These are phyloP conservation scores for Gryllus bimaculatus DNA, from an alignment of 1,140 invertebrate species.

Conservation along the genomic window DNA sequence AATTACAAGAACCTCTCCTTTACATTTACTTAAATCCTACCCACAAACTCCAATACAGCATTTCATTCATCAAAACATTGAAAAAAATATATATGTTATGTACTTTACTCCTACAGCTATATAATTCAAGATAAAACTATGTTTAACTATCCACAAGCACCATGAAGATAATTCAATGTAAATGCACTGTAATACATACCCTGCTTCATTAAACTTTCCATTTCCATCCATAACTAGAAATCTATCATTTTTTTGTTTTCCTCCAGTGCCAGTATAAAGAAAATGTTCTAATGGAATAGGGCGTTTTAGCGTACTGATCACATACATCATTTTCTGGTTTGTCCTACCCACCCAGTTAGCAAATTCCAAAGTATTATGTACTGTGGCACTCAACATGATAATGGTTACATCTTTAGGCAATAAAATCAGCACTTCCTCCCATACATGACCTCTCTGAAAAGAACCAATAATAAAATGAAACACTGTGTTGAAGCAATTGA, in stretches of 20 bases:
- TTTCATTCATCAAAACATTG: too few relatives aligned
- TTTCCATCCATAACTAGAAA: conserved; percentile 77
- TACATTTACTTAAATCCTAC: too few relatives aligned
- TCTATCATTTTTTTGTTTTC: conserved; percentile 69
- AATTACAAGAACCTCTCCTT: too few relatives aligned
- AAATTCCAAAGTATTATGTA: conserved; percentile 93
- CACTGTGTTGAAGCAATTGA: not conserved
- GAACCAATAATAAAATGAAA: conserved; percentile 17
- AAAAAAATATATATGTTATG: too few relatives aligned
- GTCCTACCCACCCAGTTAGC: conserved; percentile 95
- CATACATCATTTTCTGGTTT: conserved; percentile 87
- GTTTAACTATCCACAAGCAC: not conserved
- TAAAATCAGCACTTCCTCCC: conserved; percentile 98
- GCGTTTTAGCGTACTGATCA: conserved; percentile 86
- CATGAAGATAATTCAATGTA: too few relatives aligned
- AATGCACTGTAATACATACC: conserved; percentile 5
- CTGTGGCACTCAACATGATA: conserved; percentile 95
- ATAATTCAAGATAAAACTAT: not conserved
- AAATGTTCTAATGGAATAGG: conserved; percentile 94
- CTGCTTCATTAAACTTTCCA: conserved; percentile 44
- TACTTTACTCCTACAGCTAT: too few relatives aligned
- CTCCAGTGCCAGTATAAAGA: conserved; percentile 78
- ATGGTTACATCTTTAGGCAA: conserved; percentile 89
- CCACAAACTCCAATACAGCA: not conserved
- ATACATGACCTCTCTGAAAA: conserved; percentile 86